phyloP scores from a whole-genome alignment of 2,888 invertebrate species.

The Tetheella fluctuosa region DNA sequence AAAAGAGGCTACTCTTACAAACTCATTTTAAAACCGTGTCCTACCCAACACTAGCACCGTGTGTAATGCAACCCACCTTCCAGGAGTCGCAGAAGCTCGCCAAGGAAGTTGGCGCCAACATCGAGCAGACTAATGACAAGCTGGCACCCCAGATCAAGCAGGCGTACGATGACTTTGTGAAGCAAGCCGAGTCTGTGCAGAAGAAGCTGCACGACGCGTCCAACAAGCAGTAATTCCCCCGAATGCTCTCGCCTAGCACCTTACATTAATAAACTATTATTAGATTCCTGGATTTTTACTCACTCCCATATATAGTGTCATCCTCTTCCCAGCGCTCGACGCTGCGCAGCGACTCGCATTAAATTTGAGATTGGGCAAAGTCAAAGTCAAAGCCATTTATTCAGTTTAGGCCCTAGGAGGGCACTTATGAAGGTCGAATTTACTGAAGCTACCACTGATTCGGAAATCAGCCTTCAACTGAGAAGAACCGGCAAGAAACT shows the following conservation, averaged over 20 bases:
- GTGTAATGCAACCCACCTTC: background rate
- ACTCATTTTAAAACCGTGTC: too few species aligned
- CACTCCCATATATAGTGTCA: too few species aligned
- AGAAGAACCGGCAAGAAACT: too few species aligned
- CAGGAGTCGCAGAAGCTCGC: conserved; percentile 70
- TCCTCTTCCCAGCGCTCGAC: too few species aligned
- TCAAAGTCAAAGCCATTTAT: too few species aligned
- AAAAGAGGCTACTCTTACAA: too few species aligned
- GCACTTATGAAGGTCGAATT: too few species aligned
- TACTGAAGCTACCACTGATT: too few species aligned
- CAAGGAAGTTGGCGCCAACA: conserved; percentile 61
- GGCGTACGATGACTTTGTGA: conserved; percentile 71
- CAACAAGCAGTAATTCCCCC: conserved; percentile 60
- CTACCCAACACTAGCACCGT: background rate
- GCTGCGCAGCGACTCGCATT: too few species aligned
- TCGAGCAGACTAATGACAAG: conserved; percentile 68
- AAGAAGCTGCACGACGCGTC: conserved; percentile 74
- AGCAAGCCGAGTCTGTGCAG: conserved; percentile 63
- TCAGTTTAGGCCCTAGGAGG: too few species aligned
- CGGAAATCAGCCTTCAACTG: too few species aligned
- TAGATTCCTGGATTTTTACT: background rate
- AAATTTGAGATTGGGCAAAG: too few species aligned
- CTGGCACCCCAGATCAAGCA: conserved; percentile 69
- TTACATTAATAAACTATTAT: conserved; percentile 5
- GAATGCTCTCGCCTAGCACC: background rate